A percentile compares a stretch with the other conserved stretches of the same genome.
Conservation (phyloP, 1,140 invertebrate species). For the Conus betulinus region DNA sequence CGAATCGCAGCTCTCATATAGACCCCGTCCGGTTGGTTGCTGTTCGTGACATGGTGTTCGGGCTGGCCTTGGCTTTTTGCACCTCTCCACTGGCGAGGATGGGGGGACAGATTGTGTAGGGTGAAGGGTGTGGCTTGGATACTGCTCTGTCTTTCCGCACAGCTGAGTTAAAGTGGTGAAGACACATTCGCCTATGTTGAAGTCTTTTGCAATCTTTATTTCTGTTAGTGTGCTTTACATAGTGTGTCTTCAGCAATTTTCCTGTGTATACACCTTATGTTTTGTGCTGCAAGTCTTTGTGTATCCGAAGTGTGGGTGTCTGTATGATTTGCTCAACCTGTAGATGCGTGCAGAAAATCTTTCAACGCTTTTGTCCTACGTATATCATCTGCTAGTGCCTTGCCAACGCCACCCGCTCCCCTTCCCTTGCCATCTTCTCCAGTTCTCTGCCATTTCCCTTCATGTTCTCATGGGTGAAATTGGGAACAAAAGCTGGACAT, state of each 20-base stretch:
- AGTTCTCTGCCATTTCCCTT: background rate
- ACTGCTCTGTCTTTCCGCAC: background rate
- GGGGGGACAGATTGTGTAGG: background rate
- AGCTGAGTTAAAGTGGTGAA: background rate
- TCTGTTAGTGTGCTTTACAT: background rate
- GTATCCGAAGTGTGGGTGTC: background rate
- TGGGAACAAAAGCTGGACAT: constrained; percentile 32
- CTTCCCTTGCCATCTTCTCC: too few relatives aligned
- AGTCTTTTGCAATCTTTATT: background rate
- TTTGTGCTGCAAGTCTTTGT: background rate
- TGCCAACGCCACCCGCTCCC: too few relatives aligned
- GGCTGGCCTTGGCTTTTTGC: background rate
- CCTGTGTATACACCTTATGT: background rate
- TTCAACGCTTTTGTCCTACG: too few relatives aligned
- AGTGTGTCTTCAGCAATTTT: background rate
- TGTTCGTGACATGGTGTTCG: background rate
- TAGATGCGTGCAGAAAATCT: background rate
- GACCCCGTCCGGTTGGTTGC: constrained; percentile 36
- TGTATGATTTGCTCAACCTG: too few relatives aligned
- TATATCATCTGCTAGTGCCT: too few relatives aligned
- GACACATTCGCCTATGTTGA: background rate
- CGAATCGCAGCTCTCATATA: constrained; percentile 81
- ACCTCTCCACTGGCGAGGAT: background rate
- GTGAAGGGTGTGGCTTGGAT: background rate
- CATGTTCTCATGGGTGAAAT: constrained; percentile 29